A percentile compares a stretch with the other conserved stretches of the same genome.
Evolutionary conservation across 2,797 vertebrate genomes (phyloP).

Genomic region (Sibirionetta formosa): DNA sequence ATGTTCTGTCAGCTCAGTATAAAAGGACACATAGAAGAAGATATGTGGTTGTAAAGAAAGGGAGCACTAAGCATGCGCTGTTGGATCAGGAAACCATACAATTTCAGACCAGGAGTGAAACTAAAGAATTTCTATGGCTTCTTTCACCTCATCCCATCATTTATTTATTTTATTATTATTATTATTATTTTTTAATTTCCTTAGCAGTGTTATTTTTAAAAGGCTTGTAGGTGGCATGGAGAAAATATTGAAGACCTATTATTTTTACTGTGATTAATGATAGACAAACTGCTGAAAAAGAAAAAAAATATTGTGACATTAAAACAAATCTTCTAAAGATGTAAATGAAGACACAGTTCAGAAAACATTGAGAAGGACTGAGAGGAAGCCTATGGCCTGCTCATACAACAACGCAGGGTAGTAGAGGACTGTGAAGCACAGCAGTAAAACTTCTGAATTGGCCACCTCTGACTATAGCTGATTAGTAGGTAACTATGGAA

Average conservation of each 20-base stretch:
- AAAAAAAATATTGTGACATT: neutral
- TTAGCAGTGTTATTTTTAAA: neutral
- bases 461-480: neutral
- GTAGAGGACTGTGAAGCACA: neutral
- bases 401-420: neutral
- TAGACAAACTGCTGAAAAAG: neutral
- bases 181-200: neutral
- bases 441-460: neutral
- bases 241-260: neutral
- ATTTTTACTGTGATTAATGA: neutral
- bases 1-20: neutral
- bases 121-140: neutral
- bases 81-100: neutral
- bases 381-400: neutral
- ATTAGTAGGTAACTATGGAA: neutral
- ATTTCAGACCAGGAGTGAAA: slow-evolving; percentile 2
- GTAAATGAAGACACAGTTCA: neutral
- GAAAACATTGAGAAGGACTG: neutral
- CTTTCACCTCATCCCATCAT: neutral
- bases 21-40: neutral
- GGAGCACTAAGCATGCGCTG: neutral
- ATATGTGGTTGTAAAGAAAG: neutral
- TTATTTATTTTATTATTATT: neutral
- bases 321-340: neutral
- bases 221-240: neutral